Evolutionary conservation across 1,140 invertebrate genomes (phyloP), one percentile per base, ranked within the genome.

Genomic region (Zeugodacus cucurbitae): DNA sequence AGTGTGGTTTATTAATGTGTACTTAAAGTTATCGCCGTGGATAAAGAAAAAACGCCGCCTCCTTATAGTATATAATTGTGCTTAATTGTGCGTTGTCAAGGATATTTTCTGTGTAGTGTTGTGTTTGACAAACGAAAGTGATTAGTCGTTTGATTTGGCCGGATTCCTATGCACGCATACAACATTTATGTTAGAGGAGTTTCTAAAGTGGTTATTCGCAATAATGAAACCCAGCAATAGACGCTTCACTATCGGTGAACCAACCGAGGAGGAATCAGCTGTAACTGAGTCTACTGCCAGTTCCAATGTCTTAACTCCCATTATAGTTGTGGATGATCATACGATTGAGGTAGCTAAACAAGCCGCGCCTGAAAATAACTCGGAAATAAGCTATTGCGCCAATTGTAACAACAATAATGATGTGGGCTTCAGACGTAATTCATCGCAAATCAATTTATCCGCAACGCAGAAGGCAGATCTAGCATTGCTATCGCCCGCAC

Each of bases 111-210:
- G 64, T 67, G 26, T 32, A 17, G 29, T 67, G 14, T 26, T 17
- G 29, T 3, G 64, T 32, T 20, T 54, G 26, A 14, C 11, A 67
- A 32, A 5, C 26, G 64, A 0, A 32, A 62, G 26, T n/a, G n/a
- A 7, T 8, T n/a, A 62, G n/a, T 62, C 1, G 11, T 8, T 26
- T 54, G 0, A 17, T 54, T 54, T 54, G 14, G 48, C 2, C 14
- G 48, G 17, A 54, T 54, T 54, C 17, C 48, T 54, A 54, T 54
- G 48, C 48, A 54, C 48, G 48, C 48, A 54, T 54, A 54, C 11
- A 87, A 89, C 62, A 89, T 92, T 91, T 90, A 92, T 92, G 91
- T 87, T 92, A 70, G 90, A 91, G 87, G 90, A 90, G 88, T 87
- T 74, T 32, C 22, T 74, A 37, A 74, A 74, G 74, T 82, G 74